These are phyloP conservation scores for Crotalus viridis DNA, from an alignment of 2,113 vertebrate genomes.

Conservation along the genomic window DNA sequence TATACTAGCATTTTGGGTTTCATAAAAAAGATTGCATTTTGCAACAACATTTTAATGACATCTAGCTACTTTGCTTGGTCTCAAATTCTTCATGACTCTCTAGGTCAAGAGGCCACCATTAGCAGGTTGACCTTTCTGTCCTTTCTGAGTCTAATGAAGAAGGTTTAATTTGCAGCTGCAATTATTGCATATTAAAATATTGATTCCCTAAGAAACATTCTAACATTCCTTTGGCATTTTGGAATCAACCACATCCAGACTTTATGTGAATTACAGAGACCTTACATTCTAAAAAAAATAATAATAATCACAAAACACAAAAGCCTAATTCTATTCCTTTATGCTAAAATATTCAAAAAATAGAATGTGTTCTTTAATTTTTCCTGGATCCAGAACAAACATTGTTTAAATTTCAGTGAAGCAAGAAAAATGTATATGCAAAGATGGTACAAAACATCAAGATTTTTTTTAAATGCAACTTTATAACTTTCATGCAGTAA, in stretches of 20 bases:
- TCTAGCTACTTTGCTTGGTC: constrained; percentile 56
- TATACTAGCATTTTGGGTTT: constrained; percentile 59
- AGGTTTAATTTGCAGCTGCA: constrained; percentile 72
- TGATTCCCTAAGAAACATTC: constrained; percentile 72
- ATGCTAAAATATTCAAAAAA: constrained; percentile 10
- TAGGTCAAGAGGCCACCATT: constrained; percentile 64
- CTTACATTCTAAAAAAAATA: constrained; percentile 56
- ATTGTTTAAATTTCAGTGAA: neutral
- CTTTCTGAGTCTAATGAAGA: constrained; percentile 61
- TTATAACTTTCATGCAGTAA: constrained; percentile 18
- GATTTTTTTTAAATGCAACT: neutral
- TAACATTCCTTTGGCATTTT: constrained; percentile 73
- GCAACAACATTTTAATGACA: constrained; percentile 61
- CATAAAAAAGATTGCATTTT: constrained; percentile 58
- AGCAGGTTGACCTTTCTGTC: constrained; percentile 67
- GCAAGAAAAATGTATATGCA: neutral
- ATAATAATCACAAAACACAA: neutral
- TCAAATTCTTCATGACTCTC: constrained; percentile 66
- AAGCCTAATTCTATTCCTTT: neutral
- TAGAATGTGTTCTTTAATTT: neutral
- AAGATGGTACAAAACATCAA: constrained; percentile 23
- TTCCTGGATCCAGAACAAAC: neutral
- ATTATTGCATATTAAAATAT: constrained; percentile 81
- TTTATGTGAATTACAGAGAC: constrained; percentile 59
- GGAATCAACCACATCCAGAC: constrained; percentile 63